Evolutionary conservation across 2,797 vertebrate genomes (phyloP).

Genomic region (Erethizon dorsatum): DNA sequence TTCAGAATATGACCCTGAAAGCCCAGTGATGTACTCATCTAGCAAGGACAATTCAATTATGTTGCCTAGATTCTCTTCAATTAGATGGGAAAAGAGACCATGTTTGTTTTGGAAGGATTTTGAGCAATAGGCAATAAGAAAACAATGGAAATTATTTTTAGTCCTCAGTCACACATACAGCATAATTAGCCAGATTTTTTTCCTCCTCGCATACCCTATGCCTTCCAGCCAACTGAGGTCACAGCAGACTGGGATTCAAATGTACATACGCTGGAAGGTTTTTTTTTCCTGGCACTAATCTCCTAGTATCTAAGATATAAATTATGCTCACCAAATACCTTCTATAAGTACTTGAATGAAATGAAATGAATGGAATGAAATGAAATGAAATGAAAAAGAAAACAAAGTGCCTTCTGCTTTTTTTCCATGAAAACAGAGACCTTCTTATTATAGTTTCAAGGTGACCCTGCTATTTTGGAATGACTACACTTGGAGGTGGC

Average conservation of each 20-base stretch:
- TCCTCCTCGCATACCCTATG: not conserved
- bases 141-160: constrained; percentile 59
- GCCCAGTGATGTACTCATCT: not conserved
- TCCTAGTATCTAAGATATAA: constrained; percentile 65
- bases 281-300: constrained; percentile 49
- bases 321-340: constrained; percentile 71
- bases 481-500: constrained; percentile 14
- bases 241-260: constrained; percentile 61
- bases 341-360: constrained; percentile 72
- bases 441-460: constrained; percentile 64
- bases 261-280: constrained; percentile 58
- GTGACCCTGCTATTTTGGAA: constrained; percentile 35
- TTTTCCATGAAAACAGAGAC: constrained; percentile 64
- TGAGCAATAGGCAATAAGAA: constrained; percentile 46
- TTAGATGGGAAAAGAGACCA: constrained; percentile 40
- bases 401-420: constrained; percentile 59
- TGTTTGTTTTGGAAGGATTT: constrained; percentile 61
- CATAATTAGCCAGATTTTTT: constrained; percentile 50
- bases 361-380: not conserved
- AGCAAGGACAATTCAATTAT: constrained; percentile 58
- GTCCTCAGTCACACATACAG: constrained; percentile 47
- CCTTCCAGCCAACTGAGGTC: constrained; percentile 67
- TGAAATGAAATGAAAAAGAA: not conserved
- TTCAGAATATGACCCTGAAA: constrained; percentile 28
- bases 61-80: constrained; percentile 26